These are phyloP conservation scores for Acanthosoma haemorrhoidale DNA, from an alignment of 2,888 invertebrate genomes.

Conservation along the genomic window DNA sequence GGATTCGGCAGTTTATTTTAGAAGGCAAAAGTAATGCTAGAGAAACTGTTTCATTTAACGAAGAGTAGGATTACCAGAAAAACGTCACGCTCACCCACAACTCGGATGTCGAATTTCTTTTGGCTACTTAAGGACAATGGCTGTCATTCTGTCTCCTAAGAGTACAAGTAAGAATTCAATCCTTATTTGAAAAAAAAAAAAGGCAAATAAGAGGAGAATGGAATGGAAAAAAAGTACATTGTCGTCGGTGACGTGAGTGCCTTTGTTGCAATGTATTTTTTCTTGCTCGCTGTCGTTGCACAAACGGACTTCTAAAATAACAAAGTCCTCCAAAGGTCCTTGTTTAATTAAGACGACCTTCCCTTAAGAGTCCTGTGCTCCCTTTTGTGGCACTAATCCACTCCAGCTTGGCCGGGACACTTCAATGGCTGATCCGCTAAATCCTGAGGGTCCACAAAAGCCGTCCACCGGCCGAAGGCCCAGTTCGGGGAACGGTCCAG, in stretches of 20 bases:
- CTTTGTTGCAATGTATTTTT: too few species aligned
- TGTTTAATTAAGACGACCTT: not conserved
- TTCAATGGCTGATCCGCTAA: not conserved
- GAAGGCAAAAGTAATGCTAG: too few species aligned
- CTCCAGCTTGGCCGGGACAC: too few species aligned
- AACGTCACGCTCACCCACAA: not conserved
- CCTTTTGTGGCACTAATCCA: slow-evolving; percentile 7
- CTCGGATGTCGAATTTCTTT: not conserved
- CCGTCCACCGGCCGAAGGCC: too few species aligned
- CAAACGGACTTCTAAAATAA: slow-evolving; percentile 9
- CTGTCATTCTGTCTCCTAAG: not conserved
- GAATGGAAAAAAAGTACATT: not conserved
- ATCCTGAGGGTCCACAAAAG: too few species aligned
- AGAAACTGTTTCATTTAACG: too few species aligned
- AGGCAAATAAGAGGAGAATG: not conserved
- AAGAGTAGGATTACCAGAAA: too few species aligned
- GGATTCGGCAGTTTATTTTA: too few species aligned
- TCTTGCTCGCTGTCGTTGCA: not conserved
- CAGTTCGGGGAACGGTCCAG: too few species aligned
- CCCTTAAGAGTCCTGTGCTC: not conserved
- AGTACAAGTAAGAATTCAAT: slow-evolving; percentile 12
- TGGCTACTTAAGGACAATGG: slow-evolving; percentile 3
- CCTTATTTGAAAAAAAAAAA: not conserved
- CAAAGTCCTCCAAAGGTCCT: not conserved
- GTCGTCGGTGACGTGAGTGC: too few species aligned